These are phyloP conservation scores for Picathartes gymnocephalus DNA, from an alignment of 2,113 vertebrate species.

Conservation along the genomic window DNA sequence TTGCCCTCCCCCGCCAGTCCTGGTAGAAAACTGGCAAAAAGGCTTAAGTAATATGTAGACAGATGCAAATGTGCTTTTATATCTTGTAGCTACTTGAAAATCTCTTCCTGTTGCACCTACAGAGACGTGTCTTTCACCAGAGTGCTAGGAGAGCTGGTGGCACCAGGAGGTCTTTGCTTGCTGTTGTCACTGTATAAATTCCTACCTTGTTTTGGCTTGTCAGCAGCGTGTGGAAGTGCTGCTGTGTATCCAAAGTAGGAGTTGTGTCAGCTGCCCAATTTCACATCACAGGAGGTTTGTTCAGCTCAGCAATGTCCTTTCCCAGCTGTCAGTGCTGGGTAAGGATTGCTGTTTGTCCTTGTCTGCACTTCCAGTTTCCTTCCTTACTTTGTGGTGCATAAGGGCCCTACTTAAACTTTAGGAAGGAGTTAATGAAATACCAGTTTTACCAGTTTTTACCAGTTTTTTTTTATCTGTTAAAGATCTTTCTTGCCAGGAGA, in stretches of 20 bases:
- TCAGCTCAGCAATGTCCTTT: background rate
- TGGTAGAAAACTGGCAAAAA: background rate
- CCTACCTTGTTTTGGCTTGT: background rate
- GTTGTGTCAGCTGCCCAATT: background rate
- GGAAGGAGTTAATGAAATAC: background rate
- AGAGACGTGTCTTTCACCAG: background rate
- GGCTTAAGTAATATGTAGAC: background rate
- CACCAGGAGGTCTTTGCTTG: background rate
- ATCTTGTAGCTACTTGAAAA: background rate
- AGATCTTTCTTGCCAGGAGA: background rate
- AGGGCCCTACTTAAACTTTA: background rate
- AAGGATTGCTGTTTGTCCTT: background rate
- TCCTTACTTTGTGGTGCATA: background rate
- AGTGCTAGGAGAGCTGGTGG: background rate
- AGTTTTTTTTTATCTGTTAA: too few relatives aligned
- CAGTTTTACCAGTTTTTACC: too few relatives aligned
- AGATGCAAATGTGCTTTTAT: background rate
- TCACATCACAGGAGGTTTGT: background rate
- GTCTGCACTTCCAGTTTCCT: background rate
- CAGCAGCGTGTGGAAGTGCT: background rate
- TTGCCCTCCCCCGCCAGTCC: rapidly evolving
- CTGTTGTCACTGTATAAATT: background rate
- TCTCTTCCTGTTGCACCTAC: background rate
- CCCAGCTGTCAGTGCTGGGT: background rate
- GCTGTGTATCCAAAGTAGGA: background rate